phyloP scores from a whole-genome alignment of 2,888 invertebrate genomes.

The Drosophila meridiana region DNA sequence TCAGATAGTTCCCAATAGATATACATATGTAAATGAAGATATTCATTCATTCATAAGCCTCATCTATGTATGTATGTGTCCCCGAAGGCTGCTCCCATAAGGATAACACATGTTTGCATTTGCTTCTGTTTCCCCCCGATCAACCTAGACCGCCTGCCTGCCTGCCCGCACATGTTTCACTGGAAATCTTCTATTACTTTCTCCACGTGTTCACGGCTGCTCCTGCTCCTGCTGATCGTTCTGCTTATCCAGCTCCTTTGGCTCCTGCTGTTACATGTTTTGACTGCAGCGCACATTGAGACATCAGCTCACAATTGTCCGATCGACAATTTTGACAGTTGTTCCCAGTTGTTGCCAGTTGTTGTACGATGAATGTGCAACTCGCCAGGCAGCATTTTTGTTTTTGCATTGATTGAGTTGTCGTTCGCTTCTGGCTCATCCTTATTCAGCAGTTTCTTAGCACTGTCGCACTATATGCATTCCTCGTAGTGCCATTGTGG shows the following conservation, averaged over 20 bases:
- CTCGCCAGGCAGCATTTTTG: conserved; percentile 57
- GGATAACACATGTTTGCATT: conserved; percentile 55
- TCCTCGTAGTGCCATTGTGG: conserved; percentile 46
- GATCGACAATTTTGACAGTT: conserved; percentile 62
- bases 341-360: conserved; percentile 26
- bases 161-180: conserved; percentile 65
- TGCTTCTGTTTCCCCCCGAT: conserved; percentile 16
- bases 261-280: conserved; percentile 47
- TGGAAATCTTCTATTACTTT: conserved; percentile 25
- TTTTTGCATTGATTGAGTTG: conserved; percentile 73
- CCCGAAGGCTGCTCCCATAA: conserved; percentile 29
- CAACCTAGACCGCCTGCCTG: conserved; percentile 38
- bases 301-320: conserved; percentile 63
- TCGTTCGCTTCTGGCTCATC: conserved; percentile 22
- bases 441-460: conserved; percentile 32
- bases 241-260: neutral
- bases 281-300: conserved; percentile 69
- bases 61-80: conserved; percentile 8
- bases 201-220: conserved; percentile 39
- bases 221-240: conserved; percentile 14
- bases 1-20: conserved; percentile 22
- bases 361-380: conserved; percentile 13
- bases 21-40: neutral
- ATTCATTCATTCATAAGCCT: conserved; percentile 41
- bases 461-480: conserved; percentile 13